A percentile compares a stretch with the other conserved stretches of the same genome.
These are phyloP conservation scores for Pseudomugil tenellus DNA, from an alignment of 2,797 vertebrate species.

Conservation along the genomic window DNA sequence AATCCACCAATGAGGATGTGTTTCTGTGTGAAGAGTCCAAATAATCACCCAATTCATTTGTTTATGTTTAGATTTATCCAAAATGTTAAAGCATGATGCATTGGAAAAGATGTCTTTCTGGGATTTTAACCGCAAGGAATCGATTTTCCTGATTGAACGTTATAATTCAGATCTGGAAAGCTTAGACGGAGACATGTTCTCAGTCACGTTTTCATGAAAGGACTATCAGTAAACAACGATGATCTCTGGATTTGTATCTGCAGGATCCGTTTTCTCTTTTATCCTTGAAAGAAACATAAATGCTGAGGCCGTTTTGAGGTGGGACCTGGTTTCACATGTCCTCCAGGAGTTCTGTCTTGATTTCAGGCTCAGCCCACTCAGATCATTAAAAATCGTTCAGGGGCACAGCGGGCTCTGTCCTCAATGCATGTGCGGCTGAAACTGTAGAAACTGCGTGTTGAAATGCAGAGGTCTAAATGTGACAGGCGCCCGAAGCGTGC, in stretches of 20 bases:
- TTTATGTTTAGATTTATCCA: not conserved
- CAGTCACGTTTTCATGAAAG: not conserved
- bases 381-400: conserved; percentile 85
- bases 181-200: conserved; percentile 23
- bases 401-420: conserved; percentile 66
- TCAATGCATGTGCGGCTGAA: conserved; percentile 81
- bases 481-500: conserved; percentile 78
- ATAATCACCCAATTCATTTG: conserved; percentile 4
- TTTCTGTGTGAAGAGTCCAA: not conserved
- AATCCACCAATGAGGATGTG: not conserved
- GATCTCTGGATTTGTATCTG: conserved; percentile 51
- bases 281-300: conserved; percentile 48
- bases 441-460: conserved; percentile 85
- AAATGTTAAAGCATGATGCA: conserved; percentile 2
- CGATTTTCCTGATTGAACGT: not conserved
- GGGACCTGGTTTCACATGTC: conserved; percentile 77
- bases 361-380: conserved; percentile 75
- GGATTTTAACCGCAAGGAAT: not conserved
- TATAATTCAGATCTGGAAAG: conserved; percentile 14
- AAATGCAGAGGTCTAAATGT: conserved; percentile 82
- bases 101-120: not conserved
- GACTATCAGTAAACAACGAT: conserved; percentile 38
- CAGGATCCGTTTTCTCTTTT: conserved; percentile 54
- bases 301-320: conserved; percentile 63
- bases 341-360: conserved; percentile 75